These are phyloP conservation scores for Daubentonia madagascariensis DNA, from an alignment of 2,113 vertebrate species.

Conservation along the genomic window DNA sequence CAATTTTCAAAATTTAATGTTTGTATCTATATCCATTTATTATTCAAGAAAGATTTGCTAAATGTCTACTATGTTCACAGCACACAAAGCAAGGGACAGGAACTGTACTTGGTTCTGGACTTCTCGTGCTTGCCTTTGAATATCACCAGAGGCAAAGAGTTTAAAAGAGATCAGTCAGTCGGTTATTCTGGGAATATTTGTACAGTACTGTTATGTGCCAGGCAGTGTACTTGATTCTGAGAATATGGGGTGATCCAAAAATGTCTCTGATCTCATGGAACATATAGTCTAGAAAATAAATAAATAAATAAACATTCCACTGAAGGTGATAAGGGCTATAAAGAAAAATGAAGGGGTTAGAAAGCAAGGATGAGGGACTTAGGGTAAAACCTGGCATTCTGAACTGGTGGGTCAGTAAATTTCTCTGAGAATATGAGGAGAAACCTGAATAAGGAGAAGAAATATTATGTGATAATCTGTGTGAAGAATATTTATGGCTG, in stretches of 20 bases:
- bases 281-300: background rate
- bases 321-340: background rate
- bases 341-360: background rate
- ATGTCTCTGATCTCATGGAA: background rate
- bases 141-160: background rate
- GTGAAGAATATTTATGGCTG: background rate
- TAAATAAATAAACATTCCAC: background rate
- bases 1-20: background rate
- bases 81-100: background rate
- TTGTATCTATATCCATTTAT: background rate
- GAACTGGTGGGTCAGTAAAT: background rate
- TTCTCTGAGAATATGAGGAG: background rate
- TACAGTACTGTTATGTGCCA: background rate
- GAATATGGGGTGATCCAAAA: background rate
- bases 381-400: background rate
- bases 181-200: background rate
- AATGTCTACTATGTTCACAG: background rate
- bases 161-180: background rate
- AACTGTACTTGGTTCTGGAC: background rate
- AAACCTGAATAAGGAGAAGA: background rate
- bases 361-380: background rate
- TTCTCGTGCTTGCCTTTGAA: background rate
- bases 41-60: conserved; percentile 14
- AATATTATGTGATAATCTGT: background rate
- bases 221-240: background rate